Conservation (phyloP, 2,113 vertebrate genomes). For the Chlorocebus sabaeus region DNA sequence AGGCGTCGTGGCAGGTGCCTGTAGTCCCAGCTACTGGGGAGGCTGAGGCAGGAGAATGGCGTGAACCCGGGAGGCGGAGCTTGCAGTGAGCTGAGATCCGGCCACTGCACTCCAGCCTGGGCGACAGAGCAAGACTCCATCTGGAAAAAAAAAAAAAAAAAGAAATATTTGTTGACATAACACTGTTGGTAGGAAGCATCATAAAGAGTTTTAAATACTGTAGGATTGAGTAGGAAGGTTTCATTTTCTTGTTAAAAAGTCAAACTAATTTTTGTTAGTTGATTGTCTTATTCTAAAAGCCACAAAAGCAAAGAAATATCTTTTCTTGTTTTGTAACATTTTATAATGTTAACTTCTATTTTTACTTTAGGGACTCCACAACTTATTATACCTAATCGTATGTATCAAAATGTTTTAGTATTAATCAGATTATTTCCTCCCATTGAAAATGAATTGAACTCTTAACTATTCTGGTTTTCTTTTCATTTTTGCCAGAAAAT, state of each 20-base stretch:
- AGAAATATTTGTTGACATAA: background rate
- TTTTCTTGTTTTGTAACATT: background rate
- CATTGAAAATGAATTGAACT: background rate
- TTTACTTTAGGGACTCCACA: conserved; percentile 67
- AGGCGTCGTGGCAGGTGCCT: too few species aligned
- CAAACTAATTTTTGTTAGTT: conserved; percentile 5
- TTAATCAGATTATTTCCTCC: background rate
- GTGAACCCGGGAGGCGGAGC: too few species aligned
- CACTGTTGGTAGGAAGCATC: background rate
- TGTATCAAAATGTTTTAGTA: conserved; percentile 61
- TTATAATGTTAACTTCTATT: conserved; percentile 24
- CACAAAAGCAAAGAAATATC: background rate
- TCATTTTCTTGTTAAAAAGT: background rate
- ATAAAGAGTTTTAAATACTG: background rate
- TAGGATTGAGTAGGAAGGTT: background rate
- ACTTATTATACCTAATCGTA: background rate
- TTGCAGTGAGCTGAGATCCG: too few species aligned
- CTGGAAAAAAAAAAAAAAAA: too few species aligned
- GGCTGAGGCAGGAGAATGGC: too few species aligned
- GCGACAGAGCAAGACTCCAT: too few species aligned
- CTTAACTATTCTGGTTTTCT: conserved; percentile 39
- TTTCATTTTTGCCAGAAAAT: conserved; percentile 64
- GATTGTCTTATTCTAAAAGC: background rate
- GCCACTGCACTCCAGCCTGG: too few species aligned
- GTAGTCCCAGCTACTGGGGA: too few species aligned